Base-by-base conservation (phyloP, 1,140 invertebrate genomes). In the Cryptotermes secundus region DNA sequence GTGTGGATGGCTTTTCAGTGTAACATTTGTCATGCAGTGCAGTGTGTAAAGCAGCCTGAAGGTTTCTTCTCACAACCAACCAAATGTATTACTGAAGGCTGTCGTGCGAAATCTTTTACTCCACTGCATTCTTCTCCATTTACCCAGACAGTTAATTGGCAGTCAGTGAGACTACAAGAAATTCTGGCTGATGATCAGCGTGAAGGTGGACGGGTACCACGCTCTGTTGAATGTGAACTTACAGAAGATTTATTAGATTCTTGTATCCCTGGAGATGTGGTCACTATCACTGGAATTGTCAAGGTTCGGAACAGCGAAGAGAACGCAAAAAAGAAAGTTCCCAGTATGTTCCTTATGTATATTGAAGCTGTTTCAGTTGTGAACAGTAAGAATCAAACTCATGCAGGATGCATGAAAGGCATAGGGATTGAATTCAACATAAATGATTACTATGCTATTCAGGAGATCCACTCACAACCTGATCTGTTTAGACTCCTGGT, bases 241-340 rank as follows among this genome's bases (percentile, higher is more conserved):
- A 92, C 93, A 36, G 93, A 95, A 87, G 96, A 98, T 91, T 91
- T 99, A 80, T 96, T 98, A n/a, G 95, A 96, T 87, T 91, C 91
- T 31, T 97, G 97, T 87, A 93, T 95, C 85, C 96, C 97, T 36
- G 98, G 97, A 16, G 97, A 99, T 91, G 93, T 96, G 87, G 92
- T 99, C 2, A 95, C 94, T 31, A 90, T 99, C 19, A 96, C 95
- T 85, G 98, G 97, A 53, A 94, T 98, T 84, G 93, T 97, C 38
- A 96, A 96, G 91, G 95, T 91, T 84, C 87, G 90, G 84, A 89
- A 90, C 81, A 88, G 86, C 53, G 90, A 92, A 84, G 91, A 91
- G 85, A 86, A 85, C 79, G 88, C 86, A 24, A 88, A 88, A 89
- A 89, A 91, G 87, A 91, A 92, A 89, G 91, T 92, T 88, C 90